Evolutionary conservation across 2,888 invertebrate genomes (phyloP).

Genomic region (Euclidia mi): DNA sequence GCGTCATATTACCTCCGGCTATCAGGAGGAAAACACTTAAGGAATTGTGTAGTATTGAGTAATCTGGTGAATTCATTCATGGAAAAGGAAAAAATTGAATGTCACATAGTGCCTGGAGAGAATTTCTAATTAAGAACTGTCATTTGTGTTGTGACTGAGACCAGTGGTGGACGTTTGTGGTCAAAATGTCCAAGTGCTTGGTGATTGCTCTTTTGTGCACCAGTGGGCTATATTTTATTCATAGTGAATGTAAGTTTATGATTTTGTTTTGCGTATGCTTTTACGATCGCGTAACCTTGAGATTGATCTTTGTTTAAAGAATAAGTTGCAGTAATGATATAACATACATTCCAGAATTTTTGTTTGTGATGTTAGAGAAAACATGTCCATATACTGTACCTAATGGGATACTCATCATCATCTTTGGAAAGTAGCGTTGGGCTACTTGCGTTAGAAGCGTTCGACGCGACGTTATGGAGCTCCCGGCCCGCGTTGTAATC

Average conservation of each 20-base stretch:
- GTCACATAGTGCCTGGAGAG: slow-evolving; percentile 29
- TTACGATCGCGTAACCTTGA: too few species aligned
- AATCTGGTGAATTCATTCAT: slow-evolving; percentile 52
- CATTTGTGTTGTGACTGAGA: slow-evolving; percentile 34
- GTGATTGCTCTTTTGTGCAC: slow-evolving; percentile 50
- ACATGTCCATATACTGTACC: too few species aligned
- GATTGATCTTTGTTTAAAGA: too few species aligned
- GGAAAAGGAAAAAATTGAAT: slow-evolving; percentile 57
- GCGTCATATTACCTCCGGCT: slow-evolving; percentile 4
- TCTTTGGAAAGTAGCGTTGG: too few species aligned
- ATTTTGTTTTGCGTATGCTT: not conserved
- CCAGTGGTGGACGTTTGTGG: slow-evolving; percentile 29
- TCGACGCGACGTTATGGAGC: too few species aligned
- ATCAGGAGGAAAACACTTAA: slow-evolving; percentile 32
- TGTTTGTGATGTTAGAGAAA: too few species aligned
- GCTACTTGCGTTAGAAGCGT: too few species aligned
- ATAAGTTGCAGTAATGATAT: too few species aligned
- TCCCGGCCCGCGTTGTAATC: too few species aligned
- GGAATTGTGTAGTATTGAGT: slow-evolving; percentile 22
- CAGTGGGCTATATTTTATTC: slow-evolving; percentile 64
- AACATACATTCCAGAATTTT: too few species aligned
- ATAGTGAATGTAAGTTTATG: slow-evolving; percentile 59
- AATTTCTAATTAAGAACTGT: slow-evolving; percentile 32
- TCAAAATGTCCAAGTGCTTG: slow-evolving; percentile 54
- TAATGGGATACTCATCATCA: too few species aligned